Conservation (phyloP, 1,140 invertebrate species). For the Mya arenaria region DNA sequence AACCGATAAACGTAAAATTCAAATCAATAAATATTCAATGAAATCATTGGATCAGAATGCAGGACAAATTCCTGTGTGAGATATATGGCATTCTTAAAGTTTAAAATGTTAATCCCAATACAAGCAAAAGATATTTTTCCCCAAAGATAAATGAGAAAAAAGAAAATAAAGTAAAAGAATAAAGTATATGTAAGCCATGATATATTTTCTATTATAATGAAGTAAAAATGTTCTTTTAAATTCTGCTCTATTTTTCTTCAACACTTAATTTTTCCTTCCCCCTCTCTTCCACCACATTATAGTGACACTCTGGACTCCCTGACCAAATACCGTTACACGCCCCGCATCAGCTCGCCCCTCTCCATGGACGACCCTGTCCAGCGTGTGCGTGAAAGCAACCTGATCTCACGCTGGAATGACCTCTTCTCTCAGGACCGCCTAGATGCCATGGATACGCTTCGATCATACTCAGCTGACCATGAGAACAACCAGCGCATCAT, state of each 20-base stretch:
- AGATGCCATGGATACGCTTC: constrained; percentile 79
- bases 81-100: too few species aligned
- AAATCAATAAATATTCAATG: too few species aligned
- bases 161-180: too few species aligned
- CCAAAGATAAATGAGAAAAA: too few species aligned
- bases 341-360: constrained; percentile 72
- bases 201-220: too few species aligned
- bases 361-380: constrained; percentile 78
- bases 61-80: too few species aligned
- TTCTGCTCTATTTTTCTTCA: not conserved
- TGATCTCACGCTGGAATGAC: constrained; percentile 78
- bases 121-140: too few species aligned
- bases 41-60: too few species aligned
- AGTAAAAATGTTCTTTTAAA: not conserved
- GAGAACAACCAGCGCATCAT: constrained; percentile 80
- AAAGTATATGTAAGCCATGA: too few species aligned
- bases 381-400: constrained; percentile 76
- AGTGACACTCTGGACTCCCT: constrained; percentile 63
- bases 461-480: constrained; percentile 77
- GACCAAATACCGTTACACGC: constrained; percentile 69
- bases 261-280: not conserved
- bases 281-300: not conserved
- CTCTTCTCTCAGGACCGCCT: constrained; percentile 78
- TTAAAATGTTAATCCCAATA: too few species aligned
- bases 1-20: too few species aligned